phyloP scores from a whole-genome alignment of 1,140 invertebrate species.

The Bactericera cockerelli region DNA sequence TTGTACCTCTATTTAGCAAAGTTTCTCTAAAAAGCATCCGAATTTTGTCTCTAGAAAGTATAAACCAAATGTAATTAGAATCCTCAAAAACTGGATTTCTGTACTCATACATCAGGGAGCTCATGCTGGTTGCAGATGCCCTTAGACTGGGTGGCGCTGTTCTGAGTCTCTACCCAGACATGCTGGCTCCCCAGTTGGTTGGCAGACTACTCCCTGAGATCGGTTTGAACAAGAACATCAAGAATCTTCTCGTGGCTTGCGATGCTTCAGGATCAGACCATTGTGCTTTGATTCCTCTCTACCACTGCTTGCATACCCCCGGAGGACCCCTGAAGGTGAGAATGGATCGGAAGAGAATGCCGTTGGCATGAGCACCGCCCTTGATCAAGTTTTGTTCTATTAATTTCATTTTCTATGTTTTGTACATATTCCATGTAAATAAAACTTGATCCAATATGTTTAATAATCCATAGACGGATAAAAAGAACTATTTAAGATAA shows the following conservation, averaged over 20 bases:
- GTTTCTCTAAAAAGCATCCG: no score
- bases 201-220: constrained; percentile 88
- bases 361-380: no score
- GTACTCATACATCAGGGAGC: constrained; percentile 44
- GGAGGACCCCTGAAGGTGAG: constrained; percentile 85
- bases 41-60: no score
- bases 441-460: no score
- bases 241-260: constrained; percentile 75
- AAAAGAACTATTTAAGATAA: no score
- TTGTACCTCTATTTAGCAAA: no score
- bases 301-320: constrained; percentile 92
- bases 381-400: no score
- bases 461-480: no score
- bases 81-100: not conserved
- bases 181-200: constrained; percentile 88
- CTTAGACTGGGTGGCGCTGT: constrained; percentile 81
- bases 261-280: constrained; percentile 70
- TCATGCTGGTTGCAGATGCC: constrained; percentile 88
- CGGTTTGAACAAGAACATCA: constrained; percentile 62
- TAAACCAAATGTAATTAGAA: constrained; percentile 9
- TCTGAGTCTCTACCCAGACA: constrained; percentile 77
- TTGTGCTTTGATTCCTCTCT: constrained; percentile 78
- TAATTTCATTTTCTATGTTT: no score
- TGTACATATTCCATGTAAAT: no score
- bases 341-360: no score